These are phyloP conservation scores for Tachyglossus aculeatus DNA, from an alignment of 2,797 vertebrate species.

Conservation along the genomic window DNA sequence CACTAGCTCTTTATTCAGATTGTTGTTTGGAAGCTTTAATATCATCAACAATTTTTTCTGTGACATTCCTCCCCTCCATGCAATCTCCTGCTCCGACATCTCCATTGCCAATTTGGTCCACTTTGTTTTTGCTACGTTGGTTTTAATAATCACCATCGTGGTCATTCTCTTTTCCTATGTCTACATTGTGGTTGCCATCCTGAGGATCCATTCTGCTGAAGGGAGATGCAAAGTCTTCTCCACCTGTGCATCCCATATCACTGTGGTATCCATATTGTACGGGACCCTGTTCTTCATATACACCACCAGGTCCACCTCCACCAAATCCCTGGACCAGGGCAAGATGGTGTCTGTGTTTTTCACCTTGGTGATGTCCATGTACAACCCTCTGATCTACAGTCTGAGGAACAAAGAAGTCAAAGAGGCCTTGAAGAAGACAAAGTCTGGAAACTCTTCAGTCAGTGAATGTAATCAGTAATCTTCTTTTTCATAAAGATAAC, in stretches of 20 bases:
- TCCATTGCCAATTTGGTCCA: background rate
- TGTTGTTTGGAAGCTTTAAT: background rate
- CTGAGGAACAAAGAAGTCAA: too few relatives aligned
- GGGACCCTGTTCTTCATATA: too few relatives aligned
- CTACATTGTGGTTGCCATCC: background rate
- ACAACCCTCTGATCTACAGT: too few relatives aligned
- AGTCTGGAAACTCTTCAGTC: too few relatives aligned
- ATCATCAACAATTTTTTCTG: background rate
- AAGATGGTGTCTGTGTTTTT: too few relatives aligned
- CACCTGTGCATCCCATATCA: background rate
- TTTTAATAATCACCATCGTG: background rate
- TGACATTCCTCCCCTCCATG: background rate
- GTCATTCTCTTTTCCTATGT: background rate
- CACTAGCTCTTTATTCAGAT: background rate
- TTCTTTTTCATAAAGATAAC: too few relatives aligned
- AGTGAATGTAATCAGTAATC: too few relatives aligned
- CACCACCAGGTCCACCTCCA: too few relatives aligned
- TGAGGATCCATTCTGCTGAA: background rate
- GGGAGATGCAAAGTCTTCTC: background rate
- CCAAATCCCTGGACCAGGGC: too few relatives aligned
- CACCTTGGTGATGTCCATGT: too few relatives aligned
- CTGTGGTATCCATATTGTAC: too few relatives aligned
- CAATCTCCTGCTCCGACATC: background rate
- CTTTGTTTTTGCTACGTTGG: background rate
- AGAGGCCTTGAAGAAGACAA: too few relatives aligned